These are phyloP conservation scores for Smutsia temminckii DNA, from an alignment of 2,797 vertebrate genomes.

Conservation along the genomic window DNA sequence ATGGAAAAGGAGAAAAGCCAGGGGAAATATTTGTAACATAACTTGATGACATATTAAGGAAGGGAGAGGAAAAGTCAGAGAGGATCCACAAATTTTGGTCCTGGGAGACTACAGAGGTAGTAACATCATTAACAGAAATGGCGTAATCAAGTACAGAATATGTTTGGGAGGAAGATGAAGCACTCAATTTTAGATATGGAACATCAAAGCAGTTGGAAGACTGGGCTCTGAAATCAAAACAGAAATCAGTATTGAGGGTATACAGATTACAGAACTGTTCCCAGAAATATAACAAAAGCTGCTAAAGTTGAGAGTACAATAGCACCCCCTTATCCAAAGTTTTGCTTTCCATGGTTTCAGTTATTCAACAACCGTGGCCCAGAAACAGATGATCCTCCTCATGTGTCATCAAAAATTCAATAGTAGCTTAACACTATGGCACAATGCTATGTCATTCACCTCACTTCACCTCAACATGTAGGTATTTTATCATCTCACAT, in stretches of 20 bases:
- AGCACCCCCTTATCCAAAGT: neutral
- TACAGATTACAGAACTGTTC: conserved; percentile 10
- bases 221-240: conserved; percentile 20
- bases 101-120: neutral
- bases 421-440: neutral
- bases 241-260: neutral
- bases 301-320: neutral
- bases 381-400: neutral
- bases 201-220: conserved; percentile 22
- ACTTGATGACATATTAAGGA: conserved; percentile 33
- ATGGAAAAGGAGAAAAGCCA: conserved; percentile 39
- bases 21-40: conserved; percentile 34
- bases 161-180: neutral
- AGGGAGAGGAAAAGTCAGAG: conserved; percentile 15
- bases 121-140: neutral
- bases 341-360: neutral
- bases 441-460: neutral
- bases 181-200: neutral
- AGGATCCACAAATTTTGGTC: conserved; percentile 36
- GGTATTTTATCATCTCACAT: neutral
- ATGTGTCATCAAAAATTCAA: neutral
- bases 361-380: neutral
- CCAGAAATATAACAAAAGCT: conserved; percentile 36
- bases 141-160: neutral
- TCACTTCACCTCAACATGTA: neutral